Evolutionary conservation across 1,140 invertebrate genomes (phyloP), one percentile per base, ranked within the genome.

Genomic region (Tetranychus urticae): DNA sequence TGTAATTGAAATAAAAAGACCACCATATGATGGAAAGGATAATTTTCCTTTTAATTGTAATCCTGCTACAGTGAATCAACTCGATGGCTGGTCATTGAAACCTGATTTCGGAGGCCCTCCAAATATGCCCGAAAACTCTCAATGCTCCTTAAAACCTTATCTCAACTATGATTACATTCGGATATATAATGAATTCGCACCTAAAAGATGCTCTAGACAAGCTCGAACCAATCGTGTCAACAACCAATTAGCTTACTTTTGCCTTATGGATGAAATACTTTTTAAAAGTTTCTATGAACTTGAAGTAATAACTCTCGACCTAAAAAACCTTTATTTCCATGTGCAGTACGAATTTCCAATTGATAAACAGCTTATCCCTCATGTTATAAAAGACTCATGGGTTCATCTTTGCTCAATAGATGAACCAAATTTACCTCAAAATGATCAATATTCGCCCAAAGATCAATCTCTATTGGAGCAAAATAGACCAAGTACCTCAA

Each of bases 341-440:
- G 14, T 59, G 23, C 12, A 14, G 10, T 13, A n/a, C 23, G 47
- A 62, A 42, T 58, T 23, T 60, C 2, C 14, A 3, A n/a, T 60
- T 4, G 36, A 46, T 7, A 31, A 34, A 10, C 13, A 52, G 33
- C 34, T 61, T 8, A 36, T 63, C 13, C 39, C 37, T 14, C 58
- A 63, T 52, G 13, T 65, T 35, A 46, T 65, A 13, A 56, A 60
- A 34, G 12, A 34, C 23, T 63, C 64, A 13, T 65, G 64, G 64
- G 55, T 65, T 3, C 54, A 64, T 35, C 34, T 65, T 13, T 58
- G 61, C 6, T 23, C 23, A 34, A 13, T 65, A 6, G 50, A 52
- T n/a, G 2, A n/a, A n/a, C 50, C 50, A n/a, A 10, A 42, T 42
- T 6, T 6, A 42, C 39, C 5, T 6, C 39, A 5, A 42, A 42